A percentile compares a stretch with the other conserved stretches of the same genome.
Conservation (phyloP, 2,797 vertebrate genomes). For the Malacoctenus gilli region DNA sequence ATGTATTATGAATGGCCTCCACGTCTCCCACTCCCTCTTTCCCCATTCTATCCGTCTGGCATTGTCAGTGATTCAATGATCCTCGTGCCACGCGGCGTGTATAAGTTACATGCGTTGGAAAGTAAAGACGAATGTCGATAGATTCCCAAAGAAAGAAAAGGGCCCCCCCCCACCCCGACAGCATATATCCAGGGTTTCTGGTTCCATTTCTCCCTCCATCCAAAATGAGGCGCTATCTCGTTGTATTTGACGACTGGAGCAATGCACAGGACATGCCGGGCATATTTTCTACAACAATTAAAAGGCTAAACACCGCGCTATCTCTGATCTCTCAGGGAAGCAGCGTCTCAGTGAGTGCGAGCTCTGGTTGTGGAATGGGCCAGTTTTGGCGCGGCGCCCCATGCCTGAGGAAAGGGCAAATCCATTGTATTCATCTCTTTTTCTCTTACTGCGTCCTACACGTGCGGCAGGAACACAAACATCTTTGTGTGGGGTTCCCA, state of each 20-base stretch:
- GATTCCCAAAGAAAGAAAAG: no score
- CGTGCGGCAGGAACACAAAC: no score
- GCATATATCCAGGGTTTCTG: no score
- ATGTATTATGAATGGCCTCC: slow-evolving; percentile 32
- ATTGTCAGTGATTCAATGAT: slow-evolving; percentile 4
- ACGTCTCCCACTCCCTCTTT: background rate
- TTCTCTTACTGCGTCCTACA: slow-evolving; percentile 7
- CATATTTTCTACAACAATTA: slow-evolving; percentile 50
- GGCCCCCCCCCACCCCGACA: no score
- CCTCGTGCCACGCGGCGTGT: background rate
- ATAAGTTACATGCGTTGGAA: background rate
- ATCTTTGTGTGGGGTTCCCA: no score
- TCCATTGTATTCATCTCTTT: slow-evolving; percentile 34
- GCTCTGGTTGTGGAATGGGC: slow-evolving; percentile 44
- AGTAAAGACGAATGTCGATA: background rate
- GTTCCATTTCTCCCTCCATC: background rate
- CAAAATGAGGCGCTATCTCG: background rate
- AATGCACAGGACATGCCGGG: slow-evolving; percentile 43
- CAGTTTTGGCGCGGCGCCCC: slow-evolving; percentile 51
- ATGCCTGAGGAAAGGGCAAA: slow-evolving; percentile 41
- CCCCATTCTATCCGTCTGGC: slow-evolving; percentile 2
- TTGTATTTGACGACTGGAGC: background rate
- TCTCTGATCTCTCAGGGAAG: slow-evolving; percentile 28
- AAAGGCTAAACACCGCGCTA: slow-evolving; percentile 21
- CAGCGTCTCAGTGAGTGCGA: slow-evolving; percentile 31